Conservation (phyloP, 2,797 vertebrate genomes). For the Spinus pinus region DNA sequence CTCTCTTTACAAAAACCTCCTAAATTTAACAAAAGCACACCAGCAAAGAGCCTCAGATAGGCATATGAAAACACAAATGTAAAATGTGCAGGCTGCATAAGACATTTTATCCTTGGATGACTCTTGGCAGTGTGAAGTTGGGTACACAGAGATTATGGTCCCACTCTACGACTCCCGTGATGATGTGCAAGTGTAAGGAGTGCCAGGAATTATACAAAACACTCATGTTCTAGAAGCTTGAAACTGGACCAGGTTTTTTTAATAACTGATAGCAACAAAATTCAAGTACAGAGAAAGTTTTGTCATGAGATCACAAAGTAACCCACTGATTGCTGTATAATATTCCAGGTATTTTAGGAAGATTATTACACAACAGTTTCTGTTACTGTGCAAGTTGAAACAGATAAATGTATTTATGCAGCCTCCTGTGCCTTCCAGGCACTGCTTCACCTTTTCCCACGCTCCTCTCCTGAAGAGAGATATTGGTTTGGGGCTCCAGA, state of each 20-base stretch:
- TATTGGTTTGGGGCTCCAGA: background rate
- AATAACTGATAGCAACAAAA: background rate
- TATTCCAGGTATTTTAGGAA: background rate
- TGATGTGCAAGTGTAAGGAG: accelerated
- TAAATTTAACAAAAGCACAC: background rate
- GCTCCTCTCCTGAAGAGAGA: background rate
- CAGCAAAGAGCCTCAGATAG: background rate
- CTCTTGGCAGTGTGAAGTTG: background rate
- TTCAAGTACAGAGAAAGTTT: background rate
- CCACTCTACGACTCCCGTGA: background rate
- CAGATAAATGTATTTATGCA: background rate
- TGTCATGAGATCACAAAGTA: background rate
- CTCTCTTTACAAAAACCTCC: background rate
- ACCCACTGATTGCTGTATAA: background rate
- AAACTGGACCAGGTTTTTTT: background rate
- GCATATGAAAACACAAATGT: background rate
- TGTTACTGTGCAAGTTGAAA: background rate
- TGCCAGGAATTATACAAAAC: background rate
- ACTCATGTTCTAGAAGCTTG: accelerated
- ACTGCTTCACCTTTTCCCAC: background rate
- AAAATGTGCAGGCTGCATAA: background rate
- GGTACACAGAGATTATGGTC: background rate
- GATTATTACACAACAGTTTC: background rate
- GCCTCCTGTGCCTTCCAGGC: background rate
- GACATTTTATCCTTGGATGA: background rate